phyloP scores from a whole-genome alignment of 2,888 invertebrate genomes.

The Acleris literana region DNA sequence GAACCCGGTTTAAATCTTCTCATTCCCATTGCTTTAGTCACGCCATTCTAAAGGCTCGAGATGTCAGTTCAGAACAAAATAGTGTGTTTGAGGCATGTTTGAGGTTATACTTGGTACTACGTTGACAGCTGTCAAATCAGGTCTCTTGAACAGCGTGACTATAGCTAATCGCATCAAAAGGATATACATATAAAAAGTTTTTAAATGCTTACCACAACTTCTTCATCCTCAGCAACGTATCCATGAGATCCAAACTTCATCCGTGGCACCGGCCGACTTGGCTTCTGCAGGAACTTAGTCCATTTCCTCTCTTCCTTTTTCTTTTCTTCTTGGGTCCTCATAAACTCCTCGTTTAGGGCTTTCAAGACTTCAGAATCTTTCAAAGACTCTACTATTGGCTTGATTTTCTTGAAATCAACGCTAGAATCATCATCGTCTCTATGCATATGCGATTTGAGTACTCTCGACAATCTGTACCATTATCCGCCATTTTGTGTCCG shows the following conservation, averaged over 20 bases:
- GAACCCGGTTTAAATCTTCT: too few relatives aligned
- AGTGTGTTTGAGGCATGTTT: too few relatives aligned
- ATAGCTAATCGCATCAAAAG: too few relatives aligned
- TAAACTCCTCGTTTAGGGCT: constrained; percentile 83
- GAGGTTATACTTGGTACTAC: too few relatives aligned
- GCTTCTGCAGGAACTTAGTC: constrained; percentile 91
- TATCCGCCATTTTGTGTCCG: constrained; percentile 33
- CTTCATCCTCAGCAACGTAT: constrained; percentile 50
- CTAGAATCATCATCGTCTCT: constrained; percentile 74
- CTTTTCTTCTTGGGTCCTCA: constrained; percentile 74
- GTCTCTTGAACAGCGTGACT: too few relatives aligned
- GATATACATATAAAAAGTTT: background rate
- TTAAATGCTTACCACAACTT: constrained; percentile 49
- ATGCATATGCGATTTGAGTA: constrained; percentile 71
- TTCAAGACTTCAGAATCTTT: constrained; percentile 88
- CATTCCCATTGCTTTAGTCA: too few relatives aligned
- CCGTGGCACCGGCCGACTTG: constrained; percentile 86
- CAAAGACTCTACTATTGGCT: constrained; percentile 85
- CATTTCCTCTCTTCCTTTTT: constrained; percentile 85
- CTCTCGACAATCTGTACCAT: constrained; percentile 66
- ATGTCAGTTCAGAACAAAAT: too few relatives aligned
- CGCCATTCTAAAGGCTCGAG: too few relatives aligned
- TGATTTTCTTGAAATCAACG: constrained; percentile 87
- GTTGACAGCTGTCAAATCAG: too few relatives aligned
- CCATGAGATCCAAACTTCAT: constrained; percentile 60